A percentile compares a stretch with the other conserved stretches of the same genome.
These are phyloP conservation scores for Nyleta sp. DNA, from an alignment of 2,888 invertebrate species.

Conservation along the genomic window DNA sequence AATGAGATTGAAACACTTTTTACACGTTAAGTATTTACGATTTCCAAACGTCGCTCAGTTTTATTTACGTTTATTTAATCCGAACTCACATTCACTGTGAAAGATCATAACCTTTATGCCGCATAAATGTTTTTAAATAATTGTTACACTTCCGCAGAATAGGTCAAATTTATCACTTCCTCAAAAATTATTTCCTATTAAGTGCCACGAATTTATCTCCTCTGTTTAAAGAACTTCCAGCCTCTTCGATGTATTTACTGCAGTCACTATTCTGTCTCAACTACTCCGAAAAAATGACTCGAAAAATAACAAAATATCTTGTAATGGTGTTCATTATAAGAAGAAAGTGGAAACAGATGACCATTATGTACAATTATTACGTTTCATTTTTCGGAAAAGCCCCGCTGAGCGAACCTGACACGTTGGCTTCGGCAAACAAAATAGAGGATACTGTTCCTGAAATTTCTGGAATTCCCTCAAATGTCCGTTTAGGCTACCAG, in stretches of 20 bases:
- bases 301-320: conserved; percentile 15
- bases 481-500: conserved; percentile 32
- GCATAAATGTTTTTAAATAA: background rate
- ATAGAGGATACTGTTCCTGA: conserved; percentile 25
- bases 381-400: conserved; percentile 32
- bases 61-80: conserved; percentile 5
- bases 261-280: too few relatives aligned
- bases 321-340: conserved; percentile 1
- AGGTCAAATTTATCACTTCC: too few relatives aligned
- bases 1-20: conserved; percentile 26
- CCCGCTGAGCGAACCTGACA: conserved; percentile 37
- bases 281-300: background rate
- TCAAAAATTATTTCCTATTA: too few relatives aligned
- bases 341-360: conserved; percentile 53
- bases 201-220: too few relatives aligned
- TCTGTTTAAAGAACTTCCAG: too few relatives aligned
- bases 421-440: conserved; percentile 20
- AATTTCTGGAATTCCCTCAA: conserved; percentile 27
- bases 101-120: background rate
- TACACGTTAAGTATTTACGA: conserved; percentile 17
- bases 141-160: too few relatives aligned
- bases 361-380: conserved; percentile 42
- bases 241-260: too few relatives aligned
- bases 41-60: background rate
- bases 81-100: conserved; percentile 1